Percentiles rank a stretch among this genome's conserved stretches.
These are phyloP conservation scores for Lithophane socia DNA, from an alignment of 2,888 invertebrate species.

Conservation along the genomic window DNA sequence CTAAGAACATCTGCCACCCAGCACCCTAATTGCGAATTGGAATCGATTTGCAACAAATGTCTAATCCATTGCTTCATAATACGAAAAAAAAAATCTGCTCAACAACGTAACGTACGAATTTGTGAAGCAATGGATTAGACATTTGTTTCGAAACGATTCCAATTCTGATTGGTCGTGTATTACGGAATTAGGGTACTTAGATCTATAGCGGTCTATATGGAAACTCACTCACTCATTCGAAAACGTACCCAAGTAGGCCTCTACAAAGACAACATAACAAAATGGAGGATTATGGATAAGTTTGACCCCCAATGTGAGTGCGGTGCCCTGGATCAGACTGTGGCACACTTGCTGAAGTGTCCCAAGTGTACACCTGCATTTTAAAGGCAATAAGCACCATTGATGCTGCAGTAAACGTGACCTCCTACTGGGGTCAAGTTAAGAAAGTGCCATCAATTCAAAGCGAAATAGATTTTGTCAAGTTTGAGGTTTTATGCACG, in stretches of 20 bases:
- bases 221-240: not conserved
- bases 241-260: not conserved
- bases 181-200: not conserved
- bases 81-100: no score
- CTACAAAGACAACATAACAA: not conserved
- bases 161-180: no score
- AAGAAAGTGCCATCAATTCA: not conserved
- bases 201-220: not conserved
- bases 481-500: not conserved
- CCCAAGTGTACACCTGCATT: not conserved
- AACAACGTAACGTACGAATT: no score
- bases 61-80: no score
- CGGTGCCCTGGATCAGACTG: not conserved
- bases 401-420: not conserved
- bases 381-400: not conserved
- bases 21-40: no score
- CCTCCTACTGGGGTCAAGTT: not conserved
- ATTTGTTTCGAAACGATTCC: no score
- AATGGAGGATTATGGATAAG: not conserved
- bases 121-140: no score
- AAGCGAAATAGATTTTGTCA: not conserved
- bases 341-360: not conserved
- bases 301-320: not conserved
- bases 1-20: not conserved
- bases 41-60: no score